Evolutionary conservation across 2,113 vertebrate species (phyloP).

Genomic region (Phodopus roborovskii): DNA sequence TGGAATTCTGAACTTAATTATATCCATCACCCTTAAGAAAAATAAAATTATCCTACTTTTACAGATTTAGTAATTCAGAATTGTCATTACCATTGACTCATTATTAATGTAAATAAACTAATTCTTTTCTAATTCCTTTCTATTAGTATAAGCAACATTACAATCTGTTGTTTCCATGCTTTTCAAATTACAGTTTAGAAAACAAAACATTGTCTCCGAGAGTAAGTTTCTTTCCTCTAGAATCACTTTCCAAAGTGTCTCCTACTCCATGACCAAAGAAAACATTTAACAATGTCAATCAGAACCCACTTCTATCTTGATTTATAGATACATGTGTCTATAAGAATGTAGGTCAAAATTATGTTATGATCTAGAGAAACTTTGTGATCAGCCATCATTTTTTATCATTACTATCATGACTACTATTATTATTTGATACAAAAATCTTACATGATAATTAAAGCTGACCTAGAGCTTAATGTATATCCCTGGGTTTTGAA

Average conservation of each 20-base stretch:
- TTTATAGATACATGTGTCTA: not conserved
- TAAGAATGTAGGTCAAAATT: not conserved
- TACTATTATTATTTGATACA: not conserved
- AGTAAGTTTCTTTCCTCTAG: not conserved
- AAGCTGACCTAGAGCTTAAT: not conserved
- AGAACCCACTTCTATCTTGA: not conserved
- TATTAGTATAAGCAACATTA: too few species aligned
- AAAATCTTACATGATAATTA: not conserved
- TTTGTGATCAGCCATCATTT: not conserved
- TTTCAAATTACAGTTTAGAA: not conserved
- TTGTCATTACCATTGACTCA: not conserved
- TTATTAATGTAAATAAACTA: not conserved
- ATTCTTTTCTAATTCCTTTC: not conserved
- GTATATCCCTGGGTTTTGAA: not conserved
- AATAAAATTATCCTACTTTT: not conserved
- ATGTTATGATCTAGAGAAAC: not conserved
- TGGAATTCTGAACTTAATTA: not conserved
- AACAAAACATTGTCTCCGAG: accelerated
- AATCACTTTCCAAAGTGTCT: not conserved
- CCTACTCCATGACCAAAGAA: not conserved
- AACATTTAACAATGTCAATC: not conserved
- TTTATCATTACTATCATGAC: not conserved
- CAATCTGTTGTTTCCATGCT: accelerated
- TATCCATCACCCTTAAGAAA: not conserved
- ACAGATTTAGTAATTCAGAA: not conserved